These are phyloP conservation scores for Cossypha polioptera DNA, from an alignment of 2,797 vertebrate species.

Conservation along the genomic window DNA sequence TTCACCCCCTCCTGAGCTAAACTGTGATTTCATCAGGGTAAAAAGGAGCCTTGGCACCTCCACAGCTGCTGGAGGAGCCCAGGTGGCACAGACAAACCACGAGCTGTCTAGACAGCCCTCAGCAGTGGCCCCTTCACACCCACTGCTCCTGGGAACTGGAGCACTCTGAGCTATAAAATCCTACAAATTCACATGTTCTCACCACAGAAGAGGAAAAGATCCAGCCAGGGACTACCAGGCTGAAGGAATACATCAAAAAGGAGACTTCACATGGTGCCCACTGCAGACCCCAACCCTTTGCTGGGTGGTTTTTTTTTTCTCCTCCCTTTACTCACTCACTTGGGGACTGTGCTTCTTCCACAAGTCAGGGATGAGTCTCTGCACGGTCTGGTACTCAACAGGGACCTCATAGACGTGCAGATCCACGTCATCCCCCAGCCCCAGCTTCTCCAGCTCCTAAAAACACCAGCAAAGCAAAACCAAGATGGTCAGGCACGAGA, in stretches of 20 bases:
- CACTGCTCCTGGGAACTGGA: background rate
- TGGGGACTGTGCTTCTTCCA: constrained; percentile 90
- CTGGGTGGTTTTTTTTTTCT: background rate
- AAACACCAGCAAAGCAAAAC: background rate
- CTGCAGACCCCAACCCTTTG: background rate
- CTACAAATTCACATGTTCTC: background rate
- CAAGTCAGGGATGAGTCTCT: constrained; percentile 85
- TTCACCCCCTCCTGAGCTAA: background rate
- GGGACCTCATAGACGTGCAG: constrained; percentile 90
- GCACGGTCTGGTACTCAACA: constrained; percentile 90
- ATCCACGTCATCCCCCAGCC: constrained; percentile 84
- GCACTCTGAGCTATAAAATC: background rate
- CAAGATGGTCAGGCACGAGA: background rate
- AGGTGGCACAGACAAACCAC: background rate
- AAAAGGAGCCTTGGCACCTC: background rate
- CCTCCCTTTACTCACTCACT: constrained; percentile 72
- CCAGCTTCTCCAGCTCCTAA: constrained; percentile 89
- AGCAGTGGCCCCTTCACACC: background rate
- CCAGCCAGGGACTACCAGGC: background rate
- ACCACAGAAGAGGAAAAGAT: background rate
- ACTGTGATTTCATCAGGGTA: background rate
- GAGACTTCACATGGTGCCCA: rapidly evolving
- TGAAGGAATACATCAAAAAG: rapidly evolving
- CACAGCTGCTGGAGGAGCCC: background rate
- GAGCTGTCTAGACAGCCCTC: background rate